These are phyloP conservation scores for Doryteuthis pealeii DNA, from an alignment of 1,140 invertebrate species.

Conservation along the genomic window DNA sequence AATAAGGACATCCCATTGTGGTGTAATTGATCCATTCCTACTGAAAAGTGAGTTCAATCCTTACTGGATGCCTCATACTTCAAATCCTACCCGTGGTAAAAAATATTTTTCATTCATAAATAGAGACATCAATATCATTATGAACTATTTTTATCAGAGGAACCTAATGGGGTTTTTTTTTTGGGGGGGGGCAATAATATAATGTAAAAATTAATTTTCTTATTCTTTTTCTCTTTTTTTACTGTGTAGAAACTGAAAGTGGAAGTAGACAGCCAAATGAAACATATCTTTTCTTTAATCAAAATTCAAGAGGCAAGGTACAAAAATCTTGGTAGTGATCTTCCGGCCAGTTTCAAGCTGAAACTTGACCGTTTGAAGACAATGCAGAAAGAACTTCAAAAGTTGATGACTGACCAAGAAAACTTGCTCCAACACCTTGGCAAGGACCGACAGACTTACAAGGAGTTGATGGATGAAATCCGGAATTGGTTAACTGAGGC, in stretches of 20 bases:
- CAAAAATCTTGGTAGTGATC: constrained; percentile 24
- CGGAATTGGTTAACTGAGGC: constrained; percentile 40
- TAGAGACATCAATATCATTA: no score
- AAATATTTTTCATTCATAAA: no score
- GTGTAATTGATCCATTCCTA: no score
- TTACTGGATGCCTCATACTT: no score
- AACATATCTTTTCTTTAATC: constrained; percentile 34
- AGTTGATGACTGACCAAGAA: constrained; percentile 37
- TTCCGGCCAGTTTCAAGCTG: constrained; percentile 35
- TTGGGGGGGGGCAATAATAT: no score
- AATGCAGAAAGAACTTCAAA: constrained; percentile 30
- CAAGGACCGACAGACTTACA: constrained; percentile 38
- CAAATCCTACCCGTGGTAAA: no score
- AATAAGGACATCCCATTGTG: no score
- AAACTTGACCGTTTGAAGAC: constrained; percentile 16
- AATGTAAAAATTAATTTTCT: no score
- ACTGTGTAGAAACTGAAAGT: constrained; percentile 37
- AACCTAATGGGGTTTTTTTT: no score
- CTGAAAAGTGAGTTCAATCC: no score
- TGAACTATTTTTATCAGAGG: no score
- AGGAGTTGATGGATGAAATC: constrained; percentile 30
- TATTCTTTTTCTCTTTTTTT: no score
- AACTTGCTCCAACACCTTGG: constrained; percentile 44
- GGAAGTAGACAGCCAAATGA: constrained; percentile 39
- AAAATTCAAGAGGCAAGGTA: constrained; percentile 38